phyloP scores from a whole-genome alignment of 2,888 invertebrate genomes.

The Cremastinae sp. region DNA sequence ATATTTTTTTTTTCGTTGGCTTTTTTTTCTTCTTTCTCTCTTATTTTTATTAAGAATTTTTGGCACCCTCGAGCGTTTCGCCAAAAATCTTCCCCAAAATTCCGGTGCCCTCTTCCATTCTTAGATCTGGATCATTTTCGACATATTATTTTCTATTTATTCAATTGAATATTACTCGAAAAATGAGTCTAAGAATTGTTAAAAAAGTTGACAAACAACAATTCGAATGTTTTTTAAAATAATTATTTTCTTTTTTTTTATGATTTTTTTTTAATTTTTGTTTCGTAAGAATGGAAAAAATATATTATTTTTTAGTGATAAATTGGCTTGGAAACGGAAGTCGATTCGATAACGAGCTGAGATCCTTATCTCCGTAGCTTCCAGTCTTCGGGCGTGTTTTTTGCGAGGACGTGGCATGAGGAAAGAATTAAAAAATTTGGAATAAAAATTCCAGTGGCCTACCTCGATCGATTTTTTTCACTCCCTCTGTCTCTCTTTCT shows the following conservation, averaged over 20 bases:
- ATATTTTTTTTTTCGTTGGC: constrained; percentile 21
- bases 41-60: constrained; percentile 1
- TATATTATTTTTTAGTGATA: neutral
- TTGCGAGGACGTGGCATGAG: constrained; percentile 14
- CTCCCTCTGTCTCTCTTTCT: constrained; percentile 15
- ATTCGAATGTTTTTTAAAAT: too few relatives aligned
- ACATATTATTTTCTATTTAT: neutral
- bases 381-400: constrained; percentile 72
- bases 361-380: constrained; percentile 78
- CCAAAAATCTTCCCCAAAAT: constrained; percentile 20
- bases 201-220: too few relatives aligned
- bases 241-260: too few relatives aligned
- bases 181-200: neutral
- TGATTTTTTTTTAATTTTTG: neutral
- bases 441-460: neutral
- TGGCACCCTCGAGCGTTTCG: constrained; percentile 27
- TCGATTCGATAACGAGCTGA: constrained; percentile 77
- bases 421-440: constrained; percentile 14
- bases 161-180: neutral
- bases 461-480: constrained; percentile 18
- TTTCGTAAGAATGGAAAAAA: neutral
- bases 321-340: constrained; percentile 71
- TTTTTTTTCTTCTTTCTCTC: constrained; percentile 2
- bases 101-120: constrained; percentile 2
- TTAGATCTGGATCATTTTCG: neutral